Percentiles rank a stretch among this genome's conserved stretches.
These are phyloP conservation scores for Micrasema minimum DNA, from an alignment of 1,140 invertebrate genomes.

Conservation along the genomic window DNA sequence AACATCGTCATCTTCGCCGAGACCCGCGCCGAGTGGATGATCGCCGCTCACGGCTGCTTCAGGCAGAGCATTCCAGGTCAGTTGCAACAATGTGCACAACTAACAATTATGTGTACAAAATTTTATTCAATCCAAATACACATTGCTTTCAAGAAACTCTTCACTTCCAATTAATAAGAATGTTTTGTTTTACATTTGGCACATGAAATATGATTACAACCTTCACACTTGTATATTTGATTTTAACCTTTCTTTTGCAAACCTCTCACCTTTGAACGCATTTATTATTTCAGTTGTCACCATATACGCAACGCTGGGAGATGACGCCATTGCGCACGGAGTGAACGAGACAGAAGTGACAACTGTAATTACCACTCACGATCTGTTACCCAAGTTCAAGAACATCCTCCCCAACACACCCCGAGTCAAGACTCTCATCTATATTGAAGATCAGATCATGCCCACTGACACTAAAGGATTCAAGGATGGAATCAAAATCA, in stretches of 20 bases:
- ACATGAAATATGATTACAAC: too few relatives aligned
- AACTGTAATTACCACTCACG: constrained; percentile 89
- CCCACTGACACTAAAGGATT: constrained; percentile 74
- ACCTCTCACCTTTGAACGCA: too few relatives aligned
- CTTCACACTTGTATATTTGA: too few relatives aligned
- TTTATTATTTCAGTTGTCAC: constrained; percentile 82
- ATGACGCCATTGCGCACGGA: constrained; percentile 94
- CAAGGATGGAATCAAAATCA: constrained; percentile 74
- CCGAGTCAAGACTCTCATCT: constrained; percentile 82
- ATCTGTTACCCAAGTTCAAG: constrained; percentile 90
- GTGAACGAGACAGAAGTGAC: constrained; percentile 96
- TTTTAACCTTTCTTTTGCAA: too few relatives aligned
- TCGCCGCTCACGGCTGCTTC: constrained; percentile 93
- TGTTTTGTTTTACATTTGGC: too few relatives aligned
- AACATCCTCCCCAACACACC: constrained; percentile 76
- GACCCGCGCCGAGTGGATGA: constrained; percentile 97
- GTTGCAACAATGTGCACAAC: too few relatives aligned
- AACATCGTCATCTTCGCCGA: constrained; percentile 96
- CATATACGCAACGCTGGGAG: constrained; percentile 95
- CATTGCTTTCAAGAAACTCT: too few relatives aligned
- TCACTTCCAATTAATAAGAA: too few relatives aligned
- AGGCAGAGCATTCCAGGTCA: constrained; percentile 88
- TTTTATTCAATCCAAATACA: too few relatives aligned
- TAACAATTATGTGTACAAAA: too few relatives aligned
- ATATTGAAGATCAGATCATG: constrained; percentile 88